Evolutionary conservation across 2,888 invertebrate genomes (phyloP).

Genomic region (Strigamia maritima): DNA sequence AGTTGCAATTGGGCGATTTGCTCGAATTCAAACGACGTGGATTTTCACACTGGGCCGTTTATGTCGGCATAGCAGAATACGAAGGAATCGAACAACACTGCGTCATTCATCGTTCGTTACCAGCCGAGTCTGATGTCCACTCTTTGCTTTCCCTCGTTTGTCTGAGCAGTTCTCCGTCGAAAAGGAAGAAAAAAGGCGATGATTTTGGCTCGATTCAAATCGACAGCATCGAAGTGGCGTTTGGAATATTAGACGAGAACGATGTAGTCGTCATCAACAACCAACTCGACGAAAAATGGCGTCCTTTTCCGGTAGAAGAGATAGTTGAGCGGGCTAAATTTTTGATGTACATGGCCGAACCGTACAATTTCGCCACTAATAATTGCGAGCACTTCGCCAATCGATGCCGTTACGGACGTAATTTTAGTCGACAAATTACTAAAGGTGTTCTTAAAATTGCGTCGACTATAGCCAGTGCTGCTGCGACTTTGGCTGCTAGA

Average conservation of each 20-base stretch:
- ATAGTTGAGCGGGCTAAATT: constrained; percentile 35
- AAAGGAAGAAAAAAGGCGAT: neutral
- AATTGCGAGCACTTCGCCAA: constrained; percentile 42
- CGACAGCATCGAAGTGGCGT: neutral
- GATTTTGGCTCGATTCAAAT: constrained; percentile 35
- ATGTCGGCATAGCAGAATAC: neutral
- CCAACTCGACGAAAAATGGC: constrained; percentile 10
- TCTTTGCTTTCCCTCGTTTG: too few relatives aligned
- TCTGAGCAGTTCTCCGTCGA: neutral
- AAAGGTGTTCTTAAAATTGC: neutral
- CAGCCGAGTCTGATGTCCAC: too few relatives aligned
- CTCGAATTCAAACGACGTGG: constrained; percentile 38
- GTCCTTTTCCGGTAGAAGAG: constrained; percentile 13
- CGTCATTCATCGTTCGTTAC: constrained; percentile 36
- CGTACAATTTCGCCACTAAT: constrained; percentile 38
- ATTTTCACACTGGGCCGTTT: constrained; percentile 41
- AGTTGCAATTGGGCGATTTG: constrained; percentile 35
- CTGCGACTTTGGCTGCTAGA: neutral
- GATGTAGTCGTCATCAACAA: constrained; percentile 40
- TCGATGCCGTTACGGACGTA: constrained; percentile 38
- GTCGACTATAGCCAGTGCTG: neutral
- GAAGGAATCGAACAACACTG: neutral
- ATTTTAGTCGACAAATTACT: neutral
- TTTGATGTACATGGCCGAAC: constrained; percentile 3
- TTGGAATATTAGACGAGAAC: neutral